Evolutionary conservation across 2,888 invertebrate genomes (phyloP), one percentile per base, ranked within the genome.

Genomic region (Polymixis lichenea): DNA sequence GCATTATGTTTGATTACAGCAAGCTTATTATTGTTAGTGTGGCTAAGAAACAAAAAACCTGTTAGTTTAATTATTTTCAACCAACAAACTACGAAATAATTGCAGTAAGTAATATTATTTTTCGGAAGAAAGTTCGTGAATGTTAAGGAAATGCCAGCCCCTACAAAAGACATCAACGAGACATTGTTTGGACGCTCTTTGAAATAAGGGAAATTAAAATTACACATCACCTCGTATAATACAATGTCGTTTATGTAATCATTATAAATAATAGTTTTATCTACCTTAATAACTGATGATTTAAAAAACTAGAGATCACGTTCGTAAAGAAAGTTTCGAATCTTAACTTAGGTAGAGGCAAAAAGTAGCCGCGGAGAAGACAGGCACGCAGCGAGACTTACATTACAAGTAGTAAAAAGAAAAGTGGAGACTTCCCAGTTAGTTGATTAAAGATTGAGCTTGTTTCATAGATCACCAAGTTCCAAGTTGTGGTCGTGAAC

Each of bases 121-220:
- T 72, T 49, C 11, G 6, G 15, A 58, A 46, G 69, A 67, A 70
- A 72, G 56, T 55, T 38, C 5, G 15, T 6, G 32, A 25, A 60
- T 71, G 32, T n/a, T 49, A 58, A 32, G 25, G 64, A 68, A 74
- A 71, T 25, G 64, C 67, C 32, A 51, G 72, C n/a, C 77, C 75
- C 25, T 86, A 89, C 83, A 88, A 89, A 91, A 91, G 90, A 91
- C 89, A 89, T 90, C 89, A 91, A 92, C 91, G 91, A 86, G 83
- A 80, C 71, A 74, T 56, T 38, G 32, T 70, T 66, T 13, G 49
- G 22, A 2, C 15, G 9, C 11, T n/a, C 9, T 4, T 38, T 58
- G 22, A n/a, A 65, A 55, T 58, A 22, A 64, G 25, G 65, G 58
- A 73, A 65, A 79, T 60, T 58, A 72, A 73, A 65, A 79, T 60